These are phyloP conservation scores for Diachrysia chrysitis DNA, from an alignment of 2,888 invertebrate species.

Conservation along the genomic window DNA sequence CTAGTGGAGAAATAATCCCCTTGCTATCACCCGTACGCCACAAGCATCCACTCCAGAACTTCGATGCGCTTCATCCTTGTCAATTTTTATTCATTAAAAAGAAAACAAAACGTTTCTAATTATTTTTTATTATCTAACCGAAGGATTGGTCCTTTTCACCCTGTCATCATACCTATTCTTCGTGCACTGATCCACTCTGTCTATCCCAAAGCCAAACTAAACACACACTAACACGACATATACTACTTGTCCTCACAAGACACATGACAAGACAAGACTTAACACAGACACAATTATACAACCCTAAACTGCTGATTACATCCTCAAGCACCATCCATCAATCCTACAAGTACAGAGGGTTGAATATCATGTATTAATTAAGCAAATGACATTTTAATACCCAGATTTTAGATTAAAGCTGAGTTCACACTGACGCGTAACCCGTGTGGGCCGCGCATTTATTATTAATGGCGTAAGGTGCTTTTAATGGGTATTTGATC, in stretches of 20 bases:
- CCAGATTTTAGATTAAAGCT: constrained; percentile 21
- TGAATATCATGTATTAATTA: constrained; percentile 41
- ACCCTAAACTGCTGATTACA: background rate
- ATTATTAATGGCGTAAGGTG: constrained; percentile 9
- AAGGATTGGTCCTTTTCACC: too few relatives aligned
- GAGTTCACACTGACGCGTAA: constrained; percentile 8
- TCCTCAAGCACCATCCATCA: constrained; percentile 20
- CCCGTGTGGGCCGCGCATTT: background rate
- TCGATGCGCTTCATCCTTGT: too few relatives aligned
- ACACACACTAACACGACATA: background rate
- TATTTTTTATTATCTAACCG: too few relatives aligned
- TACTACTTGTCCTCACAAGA: background rate
- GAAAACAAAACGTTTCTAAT: too few relatives aligned
- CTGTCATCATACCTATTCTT: too few relatives aligned
- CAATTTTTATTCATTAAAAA: too few relatives aligned
- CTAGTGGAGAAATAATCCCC: too few relatives aligned
- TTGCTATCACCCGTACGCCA: too few relatives aligned
- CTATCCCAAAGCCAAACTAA: background rate
- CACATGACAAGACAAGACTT: background rate
- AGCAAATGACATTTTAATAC: constrained; percentile 45
- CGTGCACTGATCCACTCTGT: too few relatives aligned
- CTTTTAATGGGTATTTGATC: background rate
- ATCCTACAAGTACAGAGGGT: constrained; percentile 21
- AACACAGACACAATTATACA: background rate
- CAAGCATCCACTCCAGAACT: too few relatives aligned